Percentiles rank a stretch among this genome's conserved stretches.
These are phyloP conservation scores for Naja naja DNA, from an alignment of 2,113 vertebrate genomes.

Conservation along the genomic window DNA sequence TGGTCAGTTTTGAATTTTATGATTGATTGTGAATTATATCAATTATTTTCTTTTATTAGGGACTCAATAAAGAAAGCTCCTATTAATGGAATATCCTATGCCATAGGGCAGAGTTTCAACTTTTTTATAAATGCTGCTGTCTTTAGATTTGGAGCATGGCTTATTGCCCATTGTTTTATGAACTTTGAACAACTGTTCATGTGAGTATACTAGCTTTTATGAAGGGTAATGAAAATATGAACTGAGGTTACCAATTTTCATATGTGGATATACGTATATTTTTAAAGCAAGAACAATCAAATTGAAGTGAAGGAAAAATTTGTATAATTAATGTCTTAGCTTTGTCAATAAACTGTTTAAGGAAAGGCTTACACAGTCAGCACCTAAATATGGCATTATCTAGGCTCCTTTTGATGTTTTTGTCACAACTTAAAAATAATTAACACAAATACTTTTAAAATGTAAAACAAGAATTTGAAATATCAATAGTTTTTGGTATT, in stretches of 20 bases:
- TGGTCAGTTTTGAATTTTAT: not conserved
- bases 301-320: not conserved
- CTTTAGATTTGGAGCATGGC: constrained; percentile 72
- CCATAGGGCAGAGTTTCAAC: constrained; percentile 46
- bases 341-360: not conserved
- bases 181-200: constrained; percentile 68
- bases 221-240: not conserved
- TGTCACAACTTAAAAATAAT: not conserved
- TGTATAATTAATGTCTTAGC: not conserved
- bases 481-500: not conserved
- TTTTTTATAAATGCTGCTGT: constrained; percentile 55
- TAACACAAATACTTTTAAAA: not conserved
- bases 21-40: not conserved
- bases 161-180: constrained; percentile 57
- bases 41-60: constrained; percentile 46
- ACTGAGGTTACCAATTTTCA: not conserved
- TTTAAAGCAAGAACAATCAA: not conserved
- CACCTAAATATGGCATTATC: not conserved
- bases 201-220: constrained; percentile 51
- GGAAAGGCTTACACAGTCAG: not conserved
- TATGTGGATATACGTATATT: not conserved
- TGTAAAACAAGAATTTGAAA: not conserved
- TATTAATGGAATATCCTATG: constrained; percentile 51
- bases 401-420: not conserved
- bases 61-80: constrained; percentile 47